Conservation (phyloP, 2,888 invertebrate species). For the Lasioglossum leucozonium region DNA sequence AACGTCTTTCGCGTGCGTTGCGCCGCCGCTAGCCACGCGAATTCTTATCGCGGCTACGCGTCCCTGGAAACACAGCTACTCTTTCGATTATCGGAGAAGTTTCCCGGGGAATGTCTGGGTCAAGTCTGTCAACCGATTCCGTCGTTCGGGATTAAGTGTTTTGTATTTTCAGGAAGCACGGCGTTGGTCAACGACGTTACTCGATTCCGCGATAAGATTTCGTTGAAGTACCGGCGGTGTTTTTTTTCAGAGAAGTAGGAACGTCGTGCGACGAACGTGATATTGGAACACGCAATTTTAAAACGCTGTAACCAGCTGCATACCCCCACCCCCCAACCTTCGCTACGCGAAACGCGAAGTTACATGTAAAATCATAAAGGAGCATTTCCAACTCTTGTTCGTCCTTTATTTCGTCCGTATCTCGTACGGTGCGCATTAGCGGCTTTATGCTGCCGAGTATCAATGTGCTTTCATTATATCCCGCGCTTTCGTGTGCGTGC, state of each 20-base stretch:
- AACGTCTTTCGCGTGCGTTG: conserved; percentile 7
- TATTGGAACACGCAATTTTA: neutral
- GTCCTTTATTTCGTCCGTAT: neutral
- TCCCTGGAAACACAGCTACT: too few relatives aligned
- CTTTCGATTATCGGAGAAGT: neutral
- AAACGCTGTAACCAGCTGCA: too few relatives aligned
- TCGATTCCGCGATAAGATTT: neutral
- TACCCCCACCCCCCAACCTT: too few relatives aligned
- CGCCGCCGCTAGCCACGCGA: neutral
- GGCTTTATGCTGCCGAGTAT: neutral
- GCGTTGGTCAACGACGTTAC: too few relatives aligned
- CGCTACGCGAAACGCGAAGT: neutral
- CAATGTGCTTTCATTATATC: neutral
- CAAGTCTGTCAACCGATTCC: too few relatives aligned
- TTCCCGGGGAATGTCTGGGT: too few relatives aligned
- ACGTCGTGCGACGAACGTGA: neutral
- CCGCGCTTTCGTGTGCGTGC: neutral
- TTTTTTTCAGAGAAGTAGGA: neutral
- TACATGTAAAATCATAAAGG: neutral
- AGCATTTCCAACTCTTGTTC: neutral
- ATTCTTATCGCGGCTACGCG: conserved; percentile 3
- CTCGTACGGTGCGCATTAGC: neutral
- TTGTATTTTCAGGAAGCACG: neutral
- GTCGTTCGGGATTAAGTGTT: neutral
- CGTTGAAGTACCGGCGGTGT: too few relatives aligned